Base-by-base conservation (phyloP, 2,888 invertebrate genomes). In the Amaurobius ferox region DNA sequence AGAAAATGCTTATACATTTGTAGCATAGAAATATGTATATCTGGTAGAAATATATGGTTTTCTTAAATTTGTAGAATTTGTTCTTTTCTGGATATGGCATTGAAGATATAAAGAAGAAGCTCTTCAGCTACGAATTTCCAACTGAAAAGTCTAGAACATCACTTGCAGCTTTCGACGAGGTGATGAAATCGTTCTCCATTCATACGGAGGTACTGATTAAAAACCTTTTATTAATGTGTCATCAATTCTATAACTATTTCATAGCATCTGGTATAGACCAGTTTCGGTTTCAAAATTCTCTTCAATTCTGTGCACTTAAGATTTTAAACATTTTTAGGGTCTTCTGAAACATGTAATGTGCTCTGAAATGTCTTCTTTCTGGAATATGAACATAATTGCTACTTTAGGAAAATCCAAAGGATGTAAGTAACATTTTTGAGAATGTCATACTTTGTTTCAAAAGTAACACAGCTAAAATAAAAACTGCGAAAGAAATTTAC, bases 351-450 rank as follows among this genome's bases (percentile, higher is more conserved):
- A 66, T 32, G 2, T 30, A 0, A 3, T 19, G 5, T 19, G 68
- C 16, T 61, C 74, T 0, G 39, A 67, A 29, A 30, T 48, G 19
- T 80, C 80, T 39, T 74, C 74, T 0, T 29, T 67, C 5, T 80
- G 80, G 80, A 80, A 80, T 61, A 74, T 74, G 68, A 61, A 30
- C 3, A 28, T 80, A 61, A 74, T 80, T n/a, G 30, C 6, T 2
- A 55, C 61, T 13, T 35, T 80, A 5, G 28, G 66, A 13, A 32
- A 68, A 16, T 61, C 67, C 3, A 80, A 74, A 30, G 68, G 68
- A 61, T 40, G 80, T 80, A 74, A 80, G 68, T 48, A 13, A 0
- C 5, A 35, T 9, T 35, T n/a, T n/a, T n/a, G n/a, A n/a, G n/a
- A n/a, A n/a, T n/a, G n/a, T n/a, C n/a, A n/a, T n/a, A n/a, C n/a